Percentiles rank a stretch among this genome's conserved stretches.
These are phyloP conservation scores for Drosophila emarginata DNA, from an alignment of 2,888 invertebrate species.

Conservation along the genomic window DNA sequence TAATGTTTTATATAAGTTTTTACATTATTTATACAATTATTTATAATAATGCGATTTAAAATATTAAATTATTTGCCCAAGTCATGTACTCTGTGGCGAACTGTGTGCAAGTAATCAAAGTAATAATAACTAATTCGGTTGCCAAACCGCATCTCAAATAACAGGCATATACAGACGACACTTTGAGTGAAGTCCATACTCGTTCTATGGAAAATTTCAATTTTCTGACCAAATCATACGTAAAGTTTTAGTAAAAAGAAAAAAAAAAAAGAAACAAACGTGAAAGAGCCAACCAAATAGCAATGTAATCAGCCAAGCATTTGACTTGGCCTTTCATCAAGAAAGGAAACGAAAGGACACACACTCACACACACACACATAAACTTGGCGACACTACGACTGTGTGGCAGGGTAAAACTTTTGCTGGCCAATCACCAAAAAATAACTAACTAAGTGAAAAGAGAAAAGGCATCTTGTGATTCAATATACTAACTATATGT, in stretches of 20 bases:
- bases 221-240: slow-evolving; percentile 72
- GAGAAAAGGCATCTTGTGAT: slow-evolving; percentile 27
- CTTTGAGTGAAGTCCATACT: neutral
- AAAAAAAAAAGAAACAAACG: neutral
- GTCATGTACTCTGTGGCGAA: neutral
- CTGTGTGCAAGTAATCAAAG: slow-evolving; percentile 5
- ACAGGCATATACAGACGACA: neutral
- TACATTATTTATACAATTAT: too few relatives aligned
- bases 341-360: slow-evolving; percentile 27
- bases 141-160: slow-evolving; percentile 6
- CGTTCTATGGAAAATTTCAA: slow-evolving; percentile 55
- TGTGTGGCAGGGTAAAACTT: slow-evolving; percentile 51
- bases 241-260: slow-evolving; percentile 51
- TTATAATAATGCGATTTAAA: neutral
- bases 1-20: too few relatives aligned
- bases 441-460: slow-evolving; percentile 15
- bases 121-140: slow-evolving; percentile 8
- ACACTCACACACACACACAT: slow-evolving; percentile 14
- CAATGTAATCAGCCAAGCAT: slow-evolving; percentile 66
- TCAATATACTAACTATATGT: slow-evolving; percentile 9
- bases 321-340: slow-evolving; percentile 73
- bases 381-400: slow-evolving; percentile 54
- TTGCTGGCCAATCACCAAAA: slow-evolving; percentile 64
- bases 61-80: neutral
- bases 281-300: slow-evolving; percentile 14